phyloP scores from a whole-genome alignment of 1,140 invertebrate genomes.

The Ladona fulva region DNA sequence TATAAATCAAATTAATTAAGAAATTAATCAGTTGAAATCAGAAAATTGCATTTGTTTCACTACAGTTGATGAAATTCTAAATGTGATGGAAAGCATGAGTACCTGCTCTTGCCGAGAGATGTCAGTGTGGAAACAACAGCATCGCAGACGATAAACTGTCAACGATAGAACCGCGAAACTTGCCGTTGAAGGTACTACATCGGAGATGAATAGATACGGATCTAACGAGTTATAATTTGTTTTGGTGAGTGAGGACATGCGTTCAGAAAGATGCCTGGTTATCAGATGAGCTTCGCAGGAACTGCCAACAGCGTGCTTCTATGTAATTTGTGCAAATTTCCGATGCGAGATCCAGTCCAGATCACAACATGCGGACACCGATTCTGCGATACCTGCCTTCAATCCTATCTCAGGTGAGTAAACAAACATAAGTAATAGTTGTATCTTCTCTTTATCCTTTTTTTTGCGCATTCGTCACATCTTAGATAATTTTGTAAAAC shows the following conservation, averaged over 20 bases:
- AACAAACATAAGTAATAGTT: no score
- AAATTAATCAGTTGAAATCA: no score
- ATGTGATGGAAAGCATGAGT: not conserved
- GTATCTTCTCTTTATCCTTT: no score
- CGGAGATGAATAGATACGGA: not conserved
- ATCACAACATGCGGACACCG: not conserved
- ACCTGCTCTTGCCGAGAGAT: not conserved
- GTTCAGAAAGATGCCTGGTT: not conserved
- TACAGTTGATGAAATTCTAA: no score
- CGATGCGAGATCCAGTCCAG: not conserved
- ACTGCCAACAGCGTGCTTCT: slow-evolving; percentile 6
- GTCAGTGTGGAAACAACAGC: not conserved
- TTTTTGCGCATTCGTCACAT: no score
- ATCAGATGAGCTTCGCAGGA: slow-evolving; percentile 2
- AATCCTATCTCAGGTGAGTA: not conserved
- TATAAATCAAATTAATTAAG: no score
- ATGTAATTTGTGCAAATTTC: not conserved
- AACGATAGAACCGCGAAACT: not conserved
- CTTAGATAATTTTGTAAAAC: no score
- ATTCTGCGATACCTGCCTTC: not conserved
- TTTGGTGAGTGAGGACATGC: not conserved
- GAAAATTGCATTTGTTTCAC: no score
- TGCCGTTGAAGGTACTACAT: not conserved
- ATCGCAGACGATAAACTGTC: not conserved
- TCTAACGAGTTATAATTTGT: not conserved